A percentile compares a stretch with the other conserved stretches of the same genome.
These are phyloP conservation scores for Apodemia mormo DNA, from an alignment of 2,888 invertebrate genomes.

Conservation along the genomic window DNA sequence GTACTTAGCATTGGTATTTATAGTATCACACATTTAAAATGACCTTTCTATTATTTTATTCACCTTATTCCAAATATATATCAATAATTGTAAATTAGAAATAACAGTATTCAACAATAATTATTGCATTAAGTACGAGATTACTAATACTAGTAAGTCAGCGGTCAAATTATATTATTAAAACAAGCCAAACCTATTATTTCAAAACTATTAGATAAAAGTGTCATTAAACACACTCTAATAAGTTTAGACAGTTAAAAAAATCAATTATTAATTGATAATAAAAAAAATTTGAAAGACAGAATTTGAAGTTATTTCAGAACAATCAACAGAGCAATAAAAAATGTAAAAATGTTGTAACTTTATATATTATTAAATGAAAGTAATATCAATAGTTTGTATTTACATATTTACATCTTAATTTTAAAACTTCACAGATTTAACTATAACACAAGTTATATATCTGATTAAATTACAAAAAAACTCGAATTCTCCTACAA, in stretches of 20 bases:
- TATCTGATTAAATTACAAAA: constrained; percentile 46
- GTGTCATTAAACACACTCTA: neutral
- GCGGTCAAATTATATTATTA: neutral
- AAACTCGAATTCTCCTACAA: constrained; percentile 40
- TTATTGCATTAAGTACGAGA: constrained; percentile 1
- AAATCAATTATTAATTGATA: neutral
- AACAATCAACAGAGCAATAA: constrained; percentile 43
- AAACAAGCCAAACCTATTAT: neutral
- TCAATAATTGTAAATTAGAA: neutral
- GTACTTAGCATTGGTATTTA: neutral
- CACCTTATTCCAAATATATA: neutral
- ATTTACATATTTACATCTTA: constrained; percentile 80
- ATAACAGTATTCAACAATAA: constrained; percentile 1
- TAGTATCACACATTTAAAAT: neutral
- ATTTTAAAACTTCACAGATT: constrained; percentile 51
- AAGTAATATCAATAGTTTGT: constrained; percentile 70
- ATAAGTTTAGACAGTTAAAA: neutral
- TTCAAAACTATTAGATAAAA: neutral
- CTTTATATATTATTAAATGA: constrained; percentile 59
- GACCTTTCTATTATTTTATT: neutral
- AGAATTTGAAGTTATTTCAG: constrained; percentile 36
- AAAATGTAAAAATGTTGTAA: constrained; percentile 52
- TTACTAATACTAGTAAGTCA: neutral
- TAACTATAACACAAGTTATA: constrained; percentile 56
- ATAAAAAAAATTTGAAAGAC: constrained; percentile 25